Percentiles rank a stretch among this genome's conserved stretches.
phyloP scores from a whole-genome alignment of 1,140 invertebrate genomes.

The Drosophila punjabiensis region DNA sequence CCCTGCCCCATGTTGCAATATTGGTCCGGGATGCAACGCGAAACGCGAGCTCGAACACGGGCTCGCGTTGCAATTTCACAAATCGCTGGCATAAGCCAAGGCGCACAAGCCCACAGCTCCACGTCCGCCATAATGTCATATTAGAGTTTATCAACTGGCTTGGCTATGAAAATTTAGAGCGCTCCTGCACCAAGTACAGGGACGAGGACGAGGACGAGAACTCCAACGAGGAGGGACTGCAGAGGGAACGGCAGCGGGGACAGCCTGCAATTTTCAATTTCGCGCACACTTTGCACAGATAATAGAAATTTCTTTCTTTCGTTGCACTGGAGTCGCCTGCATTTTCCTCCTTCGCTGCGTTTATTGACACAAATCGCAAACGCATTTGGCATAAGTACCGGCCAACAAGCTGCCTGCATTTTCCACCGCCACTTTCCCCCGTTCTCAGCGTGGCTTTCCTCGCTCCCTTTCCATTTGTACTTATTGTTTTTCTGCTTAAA shows the following conservation, averaged over 20 bases:
- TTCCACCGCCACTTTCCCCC: not conserved
- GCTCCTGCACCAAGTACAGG: conserved; percentile 9
- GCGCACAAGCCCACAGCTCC: conserved; percentile 31
- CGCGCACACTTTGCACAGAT: conserved; percentile 82
- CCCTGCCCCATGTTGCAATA: conserved; percentile 53
- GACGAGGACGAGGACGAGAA: not conserved
- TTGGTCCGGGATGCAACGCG: conserved; percentile 51
- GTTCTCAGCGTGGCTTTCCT: not conserved
- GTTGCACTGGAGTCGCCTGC: conserved; percentile 17
- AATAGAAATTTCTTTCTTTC: conserved; percentile 80
- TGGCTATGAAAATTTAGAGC: conserved; percentile 79
- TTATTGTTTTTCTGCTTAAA: conserved; percentile 52
- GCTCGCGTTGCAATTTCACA: conserved; percentile 72
- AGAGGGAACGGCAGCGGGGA: not conserved
- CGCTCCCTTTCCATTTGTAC: conserved; percentile 22
- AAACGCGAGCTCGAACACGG: conserved; percentile 44
- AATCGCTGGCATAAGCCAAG: conserved; percentile 78
- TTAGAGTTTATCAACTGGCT: conserved; percentile 80
- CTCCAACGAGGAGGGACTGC: conserved; percentile 2
- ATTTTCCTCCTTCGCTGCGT: conserved; percentile 42
- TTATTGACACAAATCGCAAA: conserved; percentile 83
- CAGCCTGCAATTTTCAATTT: conserved; percentile 78
- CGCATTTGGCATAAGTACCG: conserved; percentile 81
- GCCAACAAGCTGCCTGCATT: conserved; percentile 51
- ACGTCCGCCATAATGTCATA: conserved; percentile 70